Percentiles rank a stretch among this genome's conserved stretches.
These are phyloP conservation scores for Columba janthina DNA, from an alignment of 2,113 vertebrate genomes.

Conservation along the genomic window DNA sequence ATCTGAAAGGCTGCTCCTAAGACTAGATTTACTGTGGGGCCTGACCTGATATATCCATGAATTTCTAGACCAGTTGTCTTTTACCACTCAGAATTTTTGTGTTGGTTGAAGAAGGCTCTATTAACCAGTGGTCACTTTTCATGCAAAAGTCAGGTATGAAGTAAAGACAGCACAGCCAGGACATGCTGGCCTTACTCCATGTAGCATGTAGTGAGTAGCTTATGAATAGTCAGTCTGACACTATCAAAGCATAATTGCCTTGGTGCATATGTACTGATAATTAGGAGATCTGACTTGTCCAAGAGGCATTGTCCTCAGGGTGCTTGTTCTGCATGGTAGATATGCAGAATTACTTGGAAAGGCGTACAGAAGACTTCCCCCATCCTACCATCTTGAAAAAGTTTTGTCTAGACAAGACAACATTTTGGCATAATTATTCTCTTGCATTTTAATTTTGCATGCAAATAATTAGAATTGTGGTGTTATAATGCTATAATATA, in stretches of 20 bases:
- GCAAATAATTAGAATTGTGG: slow-evolving; percentile 38
- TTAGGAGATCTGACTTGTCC: not conserved
- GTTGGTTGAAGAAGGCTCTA: not conserved
- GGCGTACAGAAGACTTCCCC: not conserved
- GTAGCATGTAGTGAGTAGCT: not conserved
- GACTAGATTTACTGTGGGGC: not conserved
- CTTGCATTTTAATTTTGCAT: slow-evolving; percentile 44
- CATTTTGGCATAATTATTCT: not conserved
- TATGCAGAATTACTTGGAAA: not conserved
- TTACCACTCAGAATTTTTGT: not conserved
- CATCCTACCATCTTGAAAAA: not conserved
- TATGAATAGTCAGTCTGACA: not conserved
- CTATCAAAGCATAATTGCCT: not conserved
- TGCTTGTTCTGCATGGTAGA: not conserved
- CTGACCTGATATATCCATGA: not conserved
- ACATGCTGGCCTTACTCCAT: not conserved
- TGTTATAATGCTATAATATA: not conserved
- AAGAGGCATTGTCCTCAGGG: not conserved
- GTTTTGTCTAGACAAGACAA: slow-evolving; percentile 52
- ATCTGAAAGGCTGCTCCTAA: not conserved
- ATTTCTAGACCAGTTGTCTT: not conserved
- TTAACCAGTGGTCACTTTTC: not conserved
- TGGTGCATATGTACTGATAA: not conserved
- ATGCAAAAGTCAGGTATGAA: not conserved
- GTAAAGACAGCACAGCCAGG: not conserved